Conservation (phyloP, 1,140 invertebrate species). For the Oreohelix idahoensis region DNA sequence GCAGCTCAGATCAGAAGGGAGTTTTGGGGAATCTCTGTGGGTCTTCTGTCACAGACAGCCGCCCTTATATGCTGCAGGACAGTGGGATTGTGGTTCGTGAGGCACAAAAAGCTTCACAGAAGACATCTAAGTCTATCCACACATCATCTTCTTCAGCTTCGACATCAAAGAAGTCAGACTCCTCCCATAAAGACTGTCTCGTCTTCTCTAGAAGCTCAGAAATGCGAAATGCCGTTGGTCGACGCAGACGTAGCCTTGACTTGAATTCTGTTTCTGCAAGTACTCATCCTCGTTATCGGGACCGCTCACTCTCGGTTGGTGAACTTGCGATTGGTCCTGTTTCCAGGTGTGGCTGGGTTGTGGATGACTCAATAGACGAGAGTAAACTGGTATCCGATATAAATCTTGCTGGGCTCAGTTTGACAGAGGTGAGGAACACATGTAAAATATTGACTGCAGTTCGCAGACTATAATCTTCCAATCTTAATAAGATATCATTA, state of each 20-base stretch:
- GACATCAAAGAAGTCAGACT: not conserved
- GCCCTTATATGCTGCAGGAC: not conserved
- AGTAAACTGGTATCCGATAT: not conserved
- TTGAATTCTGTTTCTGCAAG: not conserved
- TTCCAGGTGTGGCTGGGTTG: no score
- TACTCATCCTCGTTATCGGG: not conserved
- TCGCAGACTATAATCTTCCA: no score
- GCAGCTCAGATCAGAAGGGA: not conserved
- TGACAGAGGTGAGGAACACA: not conserved
- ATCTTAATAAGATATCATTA: no score
- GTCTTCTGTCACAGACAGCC: not conserved
- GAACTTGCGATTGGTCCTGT: not conserved
- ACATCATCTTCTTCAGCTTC: not conserved
- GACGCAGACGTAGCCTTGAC: slow-evolving; percentile 16
- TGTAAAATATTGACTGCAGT: no score
- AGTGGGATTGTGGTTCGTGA: not conserved
- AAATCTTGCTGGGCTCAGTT: not conserved
- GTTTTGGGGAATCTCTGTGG: not conserved
- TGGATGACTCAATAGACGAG: not conserved
- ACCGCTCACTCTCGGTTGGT: not conserved
- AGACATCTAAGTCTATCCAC: not conserved
- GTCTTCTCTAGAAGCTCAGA: not conserved
- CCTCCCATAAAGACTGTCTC: not conserved
- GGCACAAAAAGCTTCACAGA: not conserved
- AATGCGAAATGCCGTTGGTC: not conserved